Percentiles rank a stretch among this genome's conserved stretches.
Conservation (phyloP, 2,888 invertebrate species). For the Dinocampus coccinellae region DNA sequence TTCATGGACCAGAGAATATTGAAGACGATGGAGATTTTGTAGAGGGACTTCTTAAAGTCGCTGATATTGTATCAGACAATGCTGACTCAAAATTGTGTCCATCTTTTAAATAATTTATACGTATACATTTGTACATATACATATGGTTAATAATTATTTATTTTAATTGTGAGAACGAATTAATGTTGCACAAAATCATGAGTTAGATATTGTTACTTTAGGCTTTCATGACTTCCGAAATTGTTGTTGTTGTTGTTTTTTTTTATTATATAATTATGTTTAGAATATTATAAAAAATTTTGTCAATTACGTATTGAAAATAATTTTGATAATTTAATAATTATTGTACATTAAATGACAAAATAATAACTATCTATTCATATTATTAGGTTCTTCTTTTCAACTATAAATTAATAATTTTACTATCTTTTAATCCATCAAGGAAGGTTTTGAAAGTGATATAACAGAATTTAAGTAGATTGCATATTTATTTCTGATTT, state of each 20-base stretch:
- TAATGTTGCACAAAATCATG: not conserved
- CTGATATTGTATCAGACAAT: constrained; percentile 68
- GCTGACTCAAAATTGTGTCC: constrained; percentile 70
- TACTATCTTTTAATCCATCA: not conserved
- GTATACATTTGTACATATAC: not conserved
- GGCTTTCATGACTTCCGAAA: not conserved
- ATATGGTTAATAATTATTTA: not conserved
- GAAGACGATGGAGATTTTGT: constrained; percentile 71
- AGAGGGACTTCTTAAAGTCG: constrained; percentile 67
- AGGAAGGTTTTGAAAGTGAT: not conserved
- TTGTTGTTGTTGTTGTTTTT: not conserved
- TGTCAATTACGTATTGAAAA: not conserved
- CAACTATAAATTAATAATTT: not conserved
- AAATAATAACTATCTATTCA: not conserved
- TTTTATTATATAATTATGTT: not conserved
- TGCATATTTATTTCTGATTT: constrained; percentile 49
- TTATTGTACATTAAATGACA: too few species aligned
- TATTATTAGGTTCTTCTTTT: not conserved
- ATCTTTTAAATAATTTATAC: not conserved
- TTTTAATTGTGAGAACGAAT: not conserved
- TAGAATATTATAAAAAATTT: not conserved
- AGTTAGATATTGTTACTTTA: too few species aligned
- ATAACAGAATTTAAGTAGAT: constrained; percentile 15
- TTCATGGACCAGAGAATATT: constrained; percentile 73
- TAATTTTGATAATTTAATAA: too few species aligned